phyloP scores from a whole-genome alignment of 2,113 vertebrate species.

The Felis chaus region DNA sequence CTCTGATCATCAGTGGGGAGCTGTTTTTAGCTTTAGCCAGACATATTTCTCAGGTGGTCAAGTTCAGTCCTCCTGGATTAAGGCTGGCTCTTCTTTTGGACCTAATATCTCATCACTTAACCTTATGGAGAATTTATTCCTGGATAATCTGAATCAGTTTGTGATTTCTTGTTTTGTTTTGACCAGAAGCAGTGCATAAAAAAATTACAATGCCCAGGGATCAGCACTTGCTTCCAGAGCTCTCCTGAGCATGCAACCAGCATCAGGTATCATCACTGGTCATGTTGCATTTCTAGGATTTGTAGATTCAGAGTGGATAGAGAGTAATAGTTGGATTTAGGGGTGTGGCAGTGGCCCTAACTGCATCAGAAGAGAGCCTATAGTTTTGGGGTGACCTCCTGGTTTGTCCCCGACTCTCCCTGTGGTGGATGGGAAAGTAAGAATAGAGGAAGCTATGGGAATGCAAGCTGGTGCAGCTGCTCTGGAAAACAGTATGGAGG shows the following conservation, averaged over 20 bases:
- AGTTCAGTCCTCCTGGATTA: not conserved
- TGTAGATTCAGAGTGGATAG: not conserved
- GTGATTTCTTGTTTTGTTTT: not conserved
- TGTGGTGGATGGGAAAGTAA: not conserved
- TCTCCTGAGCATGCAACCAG: not conserved
- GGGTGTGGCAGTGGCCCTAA: not conserved
- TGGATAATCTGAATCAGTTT: not conserved
- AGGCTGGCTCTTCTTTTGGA: not conserved
- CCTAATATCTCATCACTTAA: not conserved
- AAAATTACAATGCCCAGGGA: not conserved
- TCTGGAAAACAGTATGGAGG: too few relatives aligned
- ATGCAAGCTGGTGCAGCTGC: too few relatives aligned
- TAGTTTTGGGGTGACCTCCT: not conserved
- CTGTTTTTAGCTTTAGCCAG: not conserved
- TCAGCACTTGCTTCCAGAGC: not conserved
- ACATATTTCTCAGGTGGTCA: not conserved
- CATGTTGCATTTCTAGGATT: not conserved
- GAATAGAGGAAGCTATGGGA: not conserved
- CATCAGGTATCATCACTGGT: not conserved
- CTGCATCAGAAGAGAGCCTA: not conserved
- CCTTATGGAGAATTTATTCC: not conserved
- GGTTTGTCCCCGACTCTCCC: not conserved
- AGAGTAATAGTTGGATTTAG: not conserved
- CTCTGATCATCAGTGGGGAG: not conserved
- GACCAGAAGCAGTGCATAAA: not conserved